Evolutionary conservation across 2,113 vertebrate genomes (phyloP), one percentile per base, ranked within the genome.

Genomic region (Alligator sinensis): DNA sequence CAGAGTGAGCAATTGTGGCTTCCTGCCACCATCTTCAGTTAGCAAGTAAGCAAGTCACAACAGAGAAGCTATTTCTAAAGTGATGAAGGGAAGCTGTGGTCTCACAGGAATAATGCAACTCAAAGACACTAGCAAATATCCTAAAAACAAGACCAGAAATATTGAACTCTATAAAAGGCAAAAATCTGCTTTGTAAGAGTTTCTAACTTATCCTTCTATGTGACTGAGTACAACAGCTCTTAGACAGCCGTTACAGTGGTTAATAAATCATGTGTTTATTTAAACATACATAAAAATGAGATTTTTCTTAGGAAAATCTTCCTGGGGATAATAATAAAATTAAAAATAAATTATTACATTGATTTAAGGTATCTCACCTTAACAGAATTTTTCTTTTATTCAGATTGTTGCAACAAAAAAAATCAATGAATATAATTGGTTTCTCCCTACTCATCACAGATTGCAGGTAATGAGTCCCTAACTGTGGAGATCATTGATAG

Each of bases 1-100:
- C 89, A 95, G 87, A 89, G 77, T 92, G 92, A 96, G 93, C 91
- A 90, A 61, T 82, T 96, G 94, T 96, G 95, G 84, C 97, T 98
- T 97, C 97, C 93, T 97, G 94, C 87, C 95, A 93, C 91, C 78
- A 86, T 63, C 86, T 93, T 92, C 57, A 80, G 92, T 91, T 94
- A 82, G 92, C 74, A 91, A 95, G 87, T 81, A 93, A 96, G 92
- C 70, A 57, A 77, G 74, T 78, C 77, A 89, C 47, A 72, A 88
- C 91, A 96, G 87, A 95, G 89, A 95, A 96, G 63, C 72, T 0
- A 5, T 91, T 96, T 89, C 90, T 97, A 70, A 75, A 15, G 91
- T 22, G 0, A 89, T 0, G 0, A 64, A 91, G 86, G 90, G 88
- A 96, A 95, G 91, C 79, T 87, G 86, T 47, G 76, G 92, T 84